Base-by-base conservation (phyloP, 2,888 invertebrate species). In the Noctua comes region DNA sequence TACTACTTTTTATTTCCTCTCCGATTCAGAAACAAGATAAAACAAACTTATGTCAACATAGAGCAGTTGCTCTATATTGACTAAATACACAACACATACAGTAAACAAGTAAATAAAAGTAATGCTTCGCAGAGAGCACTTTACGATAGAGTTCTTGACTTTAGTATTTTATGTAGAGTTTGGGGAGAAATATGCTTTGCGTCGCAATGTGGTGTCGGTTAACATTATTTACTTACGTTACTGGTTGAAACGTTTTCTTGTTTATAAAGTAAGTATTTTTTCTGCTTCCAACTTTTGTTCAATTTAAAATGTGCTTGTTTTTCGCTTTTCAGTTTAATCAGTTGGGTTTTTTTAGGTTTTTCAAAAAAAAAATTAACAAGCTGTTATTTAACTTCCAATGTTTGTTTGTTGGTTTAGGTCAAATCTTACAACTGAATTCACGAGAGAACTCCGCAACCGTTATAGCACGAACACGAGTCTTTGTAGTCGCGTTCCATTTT, bases 51-150 rank as follows among this genome's bases (percentile, higher is more conserved):
- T 57, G 16, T 43, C n/a, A 24, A 74, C 48, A 71, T 24, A 43
- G 31, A 70, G 36, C 51, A 71, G 36, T 75, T 68, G 21, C 51
- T 72, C 57, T 64, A 54, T 59, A 43, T 73, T 54, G 24, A 64
- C 77, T 76, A 62, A 83, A 72, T 72, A 85, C 77, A 86, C 83
- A 64, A 62, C 21, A 77, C 40, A 57, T 51, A 70, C 69, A 82
- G 83, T 73, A 86, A 86, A 83, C 86, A 83, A 86, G 86, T 59
- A 77, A 86, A 83, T 83, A 83, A 82, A 86, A 77, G 70, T 86
- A 82, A 83, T 82, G 82, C 31, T 57, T 73, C n/a, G 43, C 46
- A 36, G 70, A 80, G 57, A 62, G 76, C 82, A 31, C 76, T 82
- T 64, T 68, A 18, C 43, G 74, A 64, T 64, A 62, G 54, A 69